Percentiles rank a stretch among this genome's conserved stretches.
Conservation (phyloP, 2,113 vertebrate species). For the Leptosomus discolor region DNA sequence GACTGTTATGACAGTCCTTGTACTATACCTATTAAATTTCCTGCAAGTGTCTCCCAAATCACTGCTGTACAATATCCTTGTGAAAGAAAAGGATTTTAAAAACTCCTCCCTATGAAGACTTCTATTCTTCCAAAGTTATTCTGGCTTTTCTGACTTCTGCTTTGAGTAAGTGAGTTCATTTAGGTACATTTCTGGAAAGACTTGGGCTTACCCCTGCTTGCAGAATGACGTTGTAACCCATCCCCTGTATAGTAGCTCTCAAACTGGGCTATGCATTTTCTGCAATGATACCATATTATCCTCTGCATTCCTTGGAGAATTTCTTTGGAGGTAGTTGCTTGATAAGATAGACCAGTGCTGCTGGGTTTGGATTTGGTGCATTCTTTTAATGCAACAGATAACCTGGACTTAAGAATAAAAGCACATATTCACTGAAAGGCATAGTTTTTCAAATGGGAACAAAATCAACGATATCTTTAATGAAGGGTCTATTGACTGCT, state of each 20-base stretch:
- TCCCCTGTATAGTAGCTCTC: not conserved
- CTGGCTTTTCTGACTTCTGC: not conserved
- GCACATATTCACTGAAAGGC: not conserved
- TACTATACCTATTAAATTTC: not conserved
- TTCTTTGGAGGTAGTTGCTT: not conserved
- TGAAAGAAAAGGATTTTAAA: not conserved
- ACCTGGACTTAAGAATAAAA: not conserved
- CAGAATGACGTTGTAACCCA: not conserved
- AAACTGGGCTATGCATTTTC: not conserved
- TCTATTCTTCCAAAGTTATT: not conserved
- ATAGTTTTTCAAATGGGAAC: not conserved
- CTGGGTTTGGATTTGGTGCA: not conserved
- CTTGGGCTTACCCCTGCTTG: not conserved
- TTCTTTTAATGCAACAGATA: not conserved
- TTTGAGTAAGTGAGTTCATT: not conserved
- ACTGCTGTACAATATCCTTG: not conserved
- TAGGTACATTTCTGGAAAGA: not conserved
- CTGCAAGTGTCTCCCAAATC: not conserved
- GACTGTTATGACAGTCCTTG: not conserved
- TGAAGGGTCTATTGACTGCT: not conserved
- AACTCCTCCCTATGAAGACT: fast-evolving
- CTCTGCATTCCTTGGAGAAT: not conserved
- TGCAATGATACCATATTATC: not conserved
- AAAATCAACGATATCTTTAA: not conserved
- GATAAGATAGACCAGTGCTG: not conserved